Base-by-base conservation (phyloP, 2,113 vertebrate genomes). In the Echinops telfairi region DNA sequence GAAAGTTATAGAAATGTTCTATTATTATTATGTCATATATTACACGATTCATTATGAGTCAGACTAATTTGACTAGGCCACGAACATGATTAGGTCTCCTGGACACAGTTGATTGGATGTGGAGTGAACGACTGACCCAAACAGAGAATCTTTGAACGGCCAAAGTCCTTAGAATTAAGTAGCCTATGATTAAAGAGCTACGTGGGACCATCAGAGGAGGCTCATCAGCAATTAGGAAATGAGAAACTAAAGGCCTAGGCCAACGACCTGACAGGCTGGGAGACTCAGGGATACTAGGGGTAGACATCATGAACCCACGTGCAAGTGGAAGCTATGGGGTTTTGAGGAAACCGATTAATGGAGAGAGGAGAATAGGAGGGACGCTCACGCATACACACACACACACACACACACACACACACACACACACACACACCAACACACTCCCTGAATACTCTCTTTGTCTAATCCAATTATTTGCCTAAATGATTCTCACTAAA, bases 171-270 rank as follows among this genome's bases (percentile, higher is more conserved):
- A 71, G 83, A 95, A 3, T 58, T 57, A 60, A 27, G 4, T 33
- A 27, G 10, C n/a, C 43, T 85, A 14, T 6, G 38, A 62, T 76
- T 82, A 68, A 17, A 82, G 92, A 43, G 31, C 62, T 53, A 84
- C 80, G 58, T 23, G 81, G 31, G 27, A 16, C 19, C 66, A 86
- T 83, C 68, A 66, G 58, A 85, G 15, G 53, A 86, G 36, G 58
- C 20, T 36, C 36, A 83, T 36, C 23, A 36, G 27, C 36, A 92
- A 79, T 90, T 84, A 92, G 20, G 43, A 94, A 92, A 78, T 75
- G 23, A 14, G n/a, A 73, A 96, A 78, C 8, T 25, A 78, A 87
- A 91, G 40, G 75, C 43, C 6, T 92, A 29, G 64, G n/a, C 9
- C 60, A 90, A 33, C 73, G 86, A 77, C 76, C 40, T n/a, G 83